Conservation (phyloP, 1,140 invertebrate genomes). For the Limonius californicus region DNA sequence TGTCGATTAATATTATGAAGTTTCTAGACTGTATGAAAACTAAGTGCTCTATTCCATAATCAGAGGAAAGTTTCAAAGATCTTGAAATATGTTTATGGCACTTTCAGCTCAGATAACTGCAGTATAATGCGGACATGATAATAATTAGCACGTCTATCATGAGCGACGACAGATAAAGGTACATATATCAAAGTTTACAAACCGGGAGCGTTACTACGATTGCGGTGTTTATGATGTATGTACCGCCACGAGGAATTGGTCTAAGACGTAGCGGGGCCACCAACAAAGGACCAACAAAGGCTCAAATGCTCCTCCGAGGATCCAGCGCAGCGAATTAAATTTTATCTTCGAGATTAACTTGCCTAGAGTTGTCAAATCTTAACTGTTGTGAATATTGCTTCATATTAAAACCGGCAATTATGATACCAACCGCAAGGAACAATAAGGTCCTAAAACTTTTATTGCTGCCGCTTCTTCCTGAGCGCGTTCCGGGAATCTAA, state of each 20-base stretch:
- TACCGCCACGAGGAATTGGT: slow-evolving; percentile 19
- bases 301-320: slow-evolving; percentile 31
- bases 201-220: slow-evolving; percentile 21
- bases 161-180: slow-evolving; percentile 28
- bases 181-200: slow-evolving; percentile 29
- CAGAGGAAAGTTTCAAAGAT: no score
- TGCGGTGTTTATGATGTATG: slow-evolving; percentile 30
- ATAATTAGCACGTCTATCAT: slow-evolving; percentile 31
- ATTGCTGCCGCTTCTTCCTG: slow-evolving; percentile 1
- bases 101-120: slow-evolving; percentile 9
- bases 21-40: not conserved
- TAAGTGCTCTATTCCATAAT: no score
- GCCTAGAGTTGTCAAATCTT: slow-evolving; percentile 35
- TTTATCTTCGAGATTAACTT: slow-evolving; percentile 37
- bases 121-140: slow-evolving; percentile 15
- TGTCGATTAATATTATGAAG: no score
- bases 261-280: slow-evolving; percentile 21
- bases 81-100: not conserved
- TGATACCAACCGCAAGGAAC: slow-evolving; percentile 24
- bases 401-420: slow-evolving; percentile 31
- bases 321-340: slow-evolving; percentile 32
- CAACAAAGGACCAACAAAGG: slow-evolving; percentile 29
- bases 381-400: slow-evolving; percentile 29
- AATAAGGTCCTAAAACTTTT: slow-evolving; percentile 24
- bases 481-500: not conserved